Evolutionary conservation across 1,140 invertebrate genomes (phyloP), one percentile per base, ranked within the genome.

Genomic region (Brachionus manjavacas): DNA sequence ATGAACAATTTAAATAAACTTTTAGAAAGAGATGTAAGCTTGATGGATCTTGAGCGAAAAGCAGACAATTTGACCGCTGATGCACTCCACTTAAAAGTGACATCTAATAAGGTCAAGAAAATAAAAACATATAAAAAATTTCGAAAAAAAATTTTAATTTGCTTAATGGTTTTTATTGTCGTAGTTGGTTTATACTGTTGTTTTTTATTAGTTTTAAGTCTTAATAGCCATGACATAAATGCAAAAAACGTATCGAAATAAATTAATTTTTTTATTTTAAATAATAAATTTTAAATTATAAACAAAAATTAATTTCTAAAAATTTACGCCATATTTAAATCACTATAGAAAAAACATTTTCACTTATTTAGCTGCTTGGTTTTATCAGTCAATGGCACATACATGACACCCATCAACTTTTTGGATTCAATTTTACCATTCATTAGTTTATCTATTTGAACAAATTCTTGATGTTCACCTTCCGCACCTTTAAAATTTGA

Each of bases 351-450:
- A 46, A 46, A 46, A 14, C 4, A 3, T 46, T n/a, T 46, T 46
- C 14, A 76, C 41, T 25, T 76, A 25, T 76, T 46, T 2, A 74
- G n/a, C 66, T 95, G 94, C 84, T 91, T 89, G 20, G 93, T 91
- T 89, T 93, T 94, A 89, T 97, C 96, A 4, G 97, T 99, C 14
- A 99, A 91, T 2, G 97, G 97, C 28, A 99, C 97, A 90, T 97
- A 99, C 74, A 97, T 94, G 0, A 99, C 97, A 41, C 95, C 95
- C 94, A 99, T 97, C 0, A 99, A 90, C 16, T 92, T 92, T 86
- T 93, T 94, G 72, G 93, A 91, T n/a, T 91, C 91, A 12, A 97
- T 91, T 60, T 92, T 91, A 11, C 96, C 96, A 89, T 96, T 93
- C 3, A 88, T 85, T 43, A 92, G 90, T 90, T 98, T 98, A 88